phyloP scores from a whole-genome alignment of 2,113 vertebrate species.

The Lycaon pictus region DNA sequence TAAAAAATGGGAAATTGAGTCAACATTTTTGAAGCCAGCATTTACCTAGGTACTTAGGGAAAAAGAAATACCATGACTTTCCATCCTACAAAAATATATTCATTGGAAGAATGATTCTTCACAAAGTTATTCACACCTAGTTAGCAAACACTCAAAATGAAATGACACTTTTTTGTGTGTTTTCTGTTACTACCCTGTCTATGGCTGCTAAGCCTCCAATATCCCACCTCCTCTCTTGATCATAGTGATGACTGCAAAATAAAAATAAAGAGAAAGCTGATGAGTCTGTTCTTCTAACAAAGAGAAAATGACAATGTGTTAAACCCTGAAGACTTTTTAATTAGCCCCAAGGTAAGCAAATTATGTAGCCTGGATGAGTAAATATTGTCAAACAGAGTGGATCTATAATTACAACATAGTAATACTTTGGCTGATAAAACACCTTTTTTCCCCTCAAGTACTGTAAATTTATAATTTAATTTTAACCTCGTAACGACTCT shows the following conservation, averaged over 20 bases:
- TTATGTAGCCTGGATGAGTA: constrained; percentile 4
- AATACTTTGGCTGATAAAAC: background rate
- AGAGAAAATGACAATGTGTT: constrained; percentile 38
- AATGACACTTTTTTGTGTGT: background rate
- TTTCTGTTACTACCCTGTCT: background rate
- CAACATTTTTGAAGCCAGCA: background rate
- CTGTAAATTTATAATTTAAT: constrained; percentile 21
- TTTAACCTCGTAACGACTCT: background rate
- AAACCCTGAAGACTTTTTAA: constrained; percentile 56
- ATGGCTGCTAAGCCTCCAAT: background rate
- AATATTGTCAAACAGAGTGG: constrained; percentile 56
- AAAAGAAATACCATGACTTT: background rate
- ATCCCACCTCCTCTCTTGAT: background rate
- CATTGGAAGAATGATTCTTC: background rate
- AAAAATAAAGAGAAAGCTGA: background rate
- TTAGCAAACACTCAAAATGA: constrained; percentile 35
- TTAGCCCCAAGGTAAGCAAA: constrained; percentile 43
- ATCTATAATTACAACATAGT: constrained; percentile 40
- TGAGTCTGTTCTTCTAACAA: constrained; percentile 33
- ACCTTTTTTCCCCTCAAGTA: constrained; percentile 40
- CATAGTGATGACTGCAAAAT: background rate
- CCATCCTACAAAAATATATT: background rate
- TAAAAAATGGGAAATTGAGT: background rate
- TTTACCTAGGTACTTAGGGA: background rate
- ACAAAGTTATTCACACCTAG: background rate